Percentiles rank a stretch among this genome's conserved stretches.
Conservation (phyloP, 2,888 invertebrate genomes). For the Lasius fuliginosus region DNA sequence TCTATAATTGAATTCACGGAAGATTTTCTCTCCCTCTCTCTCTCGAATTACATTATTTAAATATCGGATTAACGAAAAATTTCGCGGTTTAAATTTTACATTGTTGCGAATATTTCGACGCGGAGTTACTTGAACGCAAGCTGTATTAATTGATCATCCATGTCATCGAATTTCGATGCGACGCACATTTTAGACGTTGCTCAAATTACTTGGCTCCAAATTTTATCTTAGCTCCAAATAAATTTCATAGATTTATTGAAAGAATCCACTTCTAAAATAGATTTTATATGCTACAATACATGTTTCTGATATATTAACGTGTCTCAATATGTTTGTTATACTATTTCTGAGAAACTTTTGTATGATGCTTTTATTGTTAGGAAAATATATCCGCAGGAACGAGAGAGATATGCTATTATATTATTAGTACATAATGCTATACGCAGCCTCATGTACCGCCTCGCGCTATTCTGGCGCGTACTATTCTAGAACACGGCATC, state of each 20-base stretch:
- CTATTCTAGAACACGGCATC: constrained; percentile 30
- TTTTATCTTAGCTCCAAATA: neutral
- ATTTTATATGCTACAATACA: neutral
- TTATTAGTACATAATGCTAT: neutral
- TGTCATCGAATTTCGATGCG: neutral
- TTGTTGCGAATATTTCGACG: neutral
- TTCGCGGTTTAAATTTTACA: neutral
- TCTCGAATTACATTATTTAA: constrained; percentile 7
- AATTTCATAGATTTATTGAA: constrained; percentile 2
- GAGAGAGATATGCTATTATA: neutral
- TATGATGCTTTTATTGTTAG: neutral
- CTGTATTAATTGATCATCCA: neutral
- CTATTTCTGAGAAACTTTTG: neutral
- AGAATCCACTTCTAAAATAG: neutral
- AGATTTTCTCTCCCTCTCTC: neutral
- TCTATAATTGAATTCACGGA: neutral
- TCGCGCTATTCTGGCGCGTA: constrained; percentile 3
- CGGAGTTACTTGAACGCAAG: neutral
- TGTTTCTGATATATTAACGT: neutral
- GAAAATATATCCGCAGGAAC: neutral
- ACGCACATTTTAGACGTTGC: neutral
- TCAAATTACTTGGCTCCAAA: neutral
- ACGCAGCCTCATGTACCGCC: neutral
- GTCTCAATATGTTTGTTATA: neutral
- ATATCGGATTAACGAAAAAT: constrained; percentile 18